Evolutionary conservation across 2,797 vertebrate genomes (phyloP), one percentile per base, ranked within the genome.

Genomic region (Phataginus tetradactyla): DNA sequence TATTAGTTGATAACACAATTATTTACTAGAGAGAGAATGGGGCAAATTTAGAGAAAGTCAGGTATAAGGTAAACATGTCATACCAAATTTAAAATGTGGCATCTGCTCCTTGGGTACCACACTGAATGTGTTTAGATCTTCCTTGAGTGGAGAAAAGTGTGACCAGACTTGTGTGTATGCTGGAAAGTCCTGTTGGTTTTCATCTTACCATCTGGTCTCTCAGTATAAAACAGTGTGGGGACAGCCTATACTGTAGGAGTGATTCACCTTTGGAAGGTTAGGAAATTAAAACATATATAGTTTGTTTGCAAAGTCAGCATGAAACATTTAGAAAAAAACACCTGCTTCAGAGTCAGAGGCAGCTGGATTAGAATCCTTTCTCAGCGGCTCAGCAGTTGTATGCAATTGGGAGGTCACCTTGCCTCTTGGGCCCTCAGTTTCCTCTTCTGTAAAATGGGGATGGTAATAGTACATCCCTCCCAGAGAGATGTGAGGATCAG

Each of bases 181-280:
- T 81, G 51, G 85, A 57, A 97, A 74, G 69, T 49, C 79, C 39
- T 55, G 45, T 59, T 74, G 85, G 80, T 57, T 85, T 83, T 96
- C 59, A 45, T 87, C 95, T 96, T 80, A 57, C 75, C 94, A 90
- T 96, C 97, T 96, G 91, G 55, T 84, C 66, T 93, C 79, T 93
- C 96, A 86, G 79, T 89, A 84, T 86, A 93, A 96, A 96, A 78
- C 95, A 78, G 37, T 57, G 86, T 72, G 68, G 32, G 42, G 51
- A 86, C 74, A 86, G 78, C 95, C 84, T 93, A 90, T 96, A 86
- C 86, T 97, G 4, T 51, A 32, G 34, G 91, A 93, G 68, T 1
- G 23, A 79, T 91, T 80, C 71, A 57, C 83, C 78, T 93, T 88
- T 94, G 74, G 45, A 78, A 63, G 25, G 49, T 80, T 94, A 75